Percentiles rank a stretch among this genome's conserved stretches.
Evolutionary conservation across 2,888 invertebrate species (phyloP).

Genomic region (Himalopsyche japonica): DNA sequence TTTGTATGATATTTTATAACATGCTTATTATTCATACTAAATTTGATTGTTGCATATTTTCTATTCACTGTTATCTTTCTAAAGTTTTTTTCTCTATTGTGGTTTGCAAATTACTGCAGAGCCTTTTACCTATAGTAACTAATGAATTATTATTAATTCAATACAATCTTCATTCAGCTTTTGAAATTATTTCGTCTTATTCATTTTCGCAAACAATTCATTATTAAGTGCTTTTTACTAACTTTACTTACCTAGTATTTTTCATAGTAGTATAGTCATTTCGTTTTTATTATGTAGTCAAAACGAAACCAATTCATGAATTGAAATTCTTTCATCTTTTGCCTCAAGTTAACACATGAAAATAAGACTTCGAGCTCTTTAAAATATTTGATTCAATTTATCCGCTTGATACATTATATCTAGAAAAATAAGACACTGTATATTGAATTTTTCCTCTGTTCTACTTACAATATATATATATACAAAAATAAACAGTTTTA

Average conservation of each 20-base stretch:
- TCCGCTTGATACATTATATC: neutral
- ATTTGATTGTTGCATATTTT: neutral
- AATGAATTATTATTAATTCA: neutral
- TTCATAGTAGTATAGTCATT: no score
- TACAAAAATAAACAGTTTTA: neutral
- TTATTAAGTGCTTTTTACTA: neutral
- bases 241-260: neutral
- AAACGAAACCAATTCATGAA: no score
- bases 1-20: neutral
- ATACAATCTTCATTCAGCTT: neutral
- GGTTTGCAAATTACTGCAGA: slow-evolving; percentile 14
- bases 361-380: no score
- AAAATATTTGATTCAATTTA: no score
- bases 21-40: neutral
- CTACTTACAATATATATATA: neutral
- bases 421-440: neutral
- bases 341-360: no score
- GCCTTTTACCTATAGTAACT: slow-evolving; percentile 21
- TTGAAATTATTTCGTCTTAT: neutral
- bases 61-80: neutral
- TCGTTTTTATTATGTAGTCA: no score
- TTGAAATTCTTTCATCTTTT: no score
- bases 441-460: neutral
- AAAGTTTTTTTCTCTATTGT: neutral
- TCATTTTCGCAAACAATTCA: neutral